phyloP scores from a whole-genome alignment of 2,888 invertebrate species.

The Criorhina ranunculi region DNA sequence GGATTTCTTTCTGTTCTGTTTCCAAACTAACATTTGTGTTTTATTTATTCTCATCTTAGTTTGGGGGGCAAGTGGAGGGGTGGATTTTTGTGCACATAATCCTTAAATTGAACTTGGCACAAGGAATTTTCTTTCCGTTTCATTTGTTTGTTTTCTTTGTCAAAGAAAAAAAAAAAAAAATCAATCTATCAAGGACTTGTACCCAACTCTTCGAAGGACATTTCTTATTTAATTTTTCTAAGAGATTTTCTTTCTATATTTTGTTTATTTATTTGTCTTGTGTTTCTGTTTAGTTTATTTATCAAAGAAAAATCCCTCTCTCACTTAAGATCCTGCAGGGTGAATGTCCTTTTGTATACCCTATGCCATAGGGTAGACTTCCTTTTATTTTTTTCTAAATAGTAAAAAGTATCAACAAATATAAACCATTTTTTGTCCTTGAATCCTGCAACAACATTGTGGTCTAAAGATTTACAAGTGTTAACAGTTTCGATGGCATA shows the following conservation, averaged over 20 bases:
- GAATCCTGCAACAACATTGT: too few relatives aligned
- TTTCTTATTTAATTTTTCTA: slow-evolving; percentile 60
- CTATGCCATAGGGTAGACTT: background rate
- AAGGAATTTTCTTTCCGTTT: slow-evolving; percentile 28
- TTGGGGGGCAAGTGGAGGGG: background rate
- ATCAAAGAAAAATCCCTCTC: slow-evolving; percentile 18
- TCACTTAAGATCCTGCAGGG: slow-evolving; percentile 14
- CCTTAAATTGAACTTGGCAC: slow-evolving; percentile 69
- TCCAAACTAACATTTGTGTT: slow-evolving; percentile 64
- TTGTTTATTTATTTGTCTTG: slow-evolving; percentile 64
- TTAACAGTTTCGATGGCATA: too few relatives aligned
- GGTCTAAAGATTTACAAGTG: too few relatives aligned
- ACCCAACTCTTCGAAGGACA: slow-evolving; percentile 38
- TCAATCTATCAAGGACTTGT: slow-evolving; percentile 58
- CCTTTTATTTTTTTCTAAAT: too few relatives aligned
- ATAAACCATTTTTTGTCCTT: too few relatives aligned
- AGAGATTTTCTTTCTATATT: slow-evolving; percentile 35
- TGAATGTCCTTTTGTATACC: slow-evolving; percentile 41
- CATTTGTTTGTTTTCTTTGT: slow-evolving; percentile 47
- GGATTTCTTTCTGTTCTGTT: slow-evolving; percentile 12
- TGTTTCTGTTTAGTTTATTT: slow-evolving; percentile 47
- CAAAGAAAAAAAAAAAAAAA: slow-evolving; percentile 40
- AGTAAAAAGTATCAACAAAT: too few relatives aligned
- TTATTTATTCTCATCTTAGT: slow-evolving; percentile 54
- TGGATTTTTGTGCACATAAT: slow-evolving; percentile 56